A percentile compares a stretch with the other conserved stretches of the same genome.
phyloP scores from a whole-genome alignment of 2,113 vertebrate genomes.

The Oostethus manadensis region DNA sequence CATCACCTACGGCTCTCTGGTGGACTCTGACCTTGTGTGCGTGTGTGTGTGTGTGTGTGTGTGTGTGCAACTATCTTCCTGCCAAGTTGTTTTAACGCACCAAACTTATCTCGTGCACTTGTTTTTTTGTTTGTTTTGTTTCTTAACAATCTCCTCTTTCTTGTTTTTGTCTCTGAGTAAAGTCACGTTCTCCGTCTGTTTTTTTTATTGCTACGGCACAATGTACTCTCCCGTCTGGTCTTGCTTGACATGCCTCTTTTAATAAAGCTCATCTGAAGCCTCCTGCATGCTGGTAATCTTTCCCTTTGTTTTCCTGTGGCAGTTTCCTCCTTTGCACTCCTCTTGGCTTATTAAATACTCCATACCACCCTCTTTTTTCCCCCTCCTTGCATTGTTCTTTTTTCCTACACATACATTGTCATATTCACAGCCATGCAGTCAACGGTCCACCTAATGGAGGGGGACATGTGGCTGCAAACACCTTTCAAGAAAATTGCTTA shows the following conservation, averaged over 20 bases:
- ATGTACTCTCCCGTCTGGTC: constrained; percentile 29
- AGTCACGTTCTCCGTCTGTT: constrained; percentile 10
- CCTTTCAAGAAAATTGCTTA: constrained; percentile 16
- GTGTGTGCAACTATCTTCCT: constrained; percentile 8
- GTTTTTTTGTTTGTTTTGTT: background rate
- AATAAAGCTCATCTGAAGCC: constrained; percentile 54
- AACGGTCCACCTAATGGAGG: background rate
- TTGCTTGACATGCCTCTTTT: constrained; percentile 37
- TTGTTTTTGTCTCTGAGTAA: background rate
- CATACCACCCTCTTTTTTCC: constrained; percentile 11
- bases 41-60: constrained; percentile 6
- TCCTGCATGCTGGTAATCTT: constrained; percentile 55
- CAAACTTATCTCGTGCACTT: background rate
- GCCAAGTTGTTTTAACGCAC: constrained; percentile 10
- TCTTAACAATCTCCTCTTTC: constrained; percentile 22
- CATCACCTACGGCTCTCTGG: constrained; percentile 42
- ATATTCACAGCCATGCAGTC: background rate
- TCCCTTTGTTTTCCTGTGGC: constrained; percentile 22
- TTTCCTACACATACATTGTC: background rate
- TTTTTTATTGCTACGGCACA: background rate
- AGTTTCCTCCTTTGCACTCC: constrained; percentile 15
- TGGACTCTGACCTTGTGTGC: constrained; percentile 34
- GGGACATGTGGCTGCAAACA: background rate
- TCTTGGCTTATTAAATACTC: constrained; percentile 24
- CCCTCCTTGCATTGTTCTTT: constrained; percentile 5